Evolutionary conservation across 2,113 vertebrate species (phyloP), one percentile per base, ranked within the genome.

Genomic region (Eretmochelys imbricata): DNA sequence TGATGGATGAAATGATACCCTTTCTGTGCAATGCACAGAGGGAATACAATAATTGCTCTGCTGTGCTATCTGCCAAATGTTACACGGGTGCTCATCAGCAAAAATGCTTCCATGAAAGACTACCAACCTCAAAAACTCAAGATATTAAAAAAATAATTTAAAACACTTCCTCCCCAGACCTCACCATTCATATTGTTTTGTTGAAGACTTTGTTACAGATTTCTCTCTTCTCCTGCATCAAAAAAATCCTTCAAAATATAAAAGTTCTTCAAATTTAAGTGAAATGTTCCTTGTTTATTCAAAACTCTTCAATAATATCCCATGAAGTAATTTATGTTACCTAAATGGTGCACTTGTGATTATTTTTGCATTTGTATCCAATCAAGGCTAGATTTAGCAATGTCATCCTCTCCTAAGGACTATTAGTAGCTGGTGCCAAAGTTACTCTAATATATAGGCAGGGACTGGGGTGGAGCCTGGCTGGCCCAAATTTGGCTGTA

Each of bases 1-100:
- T 97, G 95, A 97, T 96, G 91, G 86, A 96, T 95, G 94, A 92
- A 95, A 93, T 95, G 57, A 95, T 84, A 92, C 65, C 59, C 91
- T 94, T 97, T 95, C 90, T 96, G 75, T 76, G 54, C 86, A 94
- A 57, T 51, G 80, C 95, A 92, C 69, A 0, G 24, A 94, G 93
- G 94, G 94, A 97, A 93, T 96, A 87, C 49, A 46, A 6, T 94
- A 95, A 97, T 97, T 88, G 95, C 88, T 92, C 84, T 55, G 24
- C 20, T 38, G 11, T 19, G 8, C 75, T 76, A 65, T 80, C 54
- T 95, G 96, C 94, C 93, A 97, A 46, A 80, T 89, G 53, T 82
- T 80, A 55, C 50, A 51, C 10, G 50, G 12, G 29, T 65, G 14
- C 13, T 27, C 81, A 69, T 85, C 65, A 51, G 22, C 93, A 13